Percentiles rank a stretch among this genome's conserved stretches.
These are phyloP conservation scores for Ciona savignyi DNA, from an alignment of 23 tunicate genomes.

Conservation along the genomic window DNA sequence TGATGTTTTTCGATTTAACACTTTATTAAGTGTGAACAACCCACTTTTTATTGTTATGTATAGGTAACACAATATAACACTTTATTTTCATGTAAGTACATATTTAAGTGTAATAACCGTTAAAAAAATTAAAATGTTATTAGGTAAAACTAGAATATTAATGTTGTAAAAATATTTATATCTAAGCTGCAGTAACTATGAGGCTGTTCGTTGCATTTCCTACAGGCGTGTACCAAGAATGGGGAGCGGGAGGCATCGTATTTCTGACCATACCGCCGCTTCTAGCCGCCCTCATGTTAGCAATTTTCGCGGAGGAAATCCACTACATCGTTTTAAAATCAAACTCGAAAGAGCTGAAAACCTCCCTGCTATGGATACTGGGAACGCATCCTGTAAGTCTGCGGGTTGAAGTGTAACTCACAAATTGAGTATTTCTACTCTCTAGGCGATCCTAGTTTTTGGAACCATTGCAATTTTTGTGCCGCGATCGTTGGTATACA, in stretches of 20 bases:
- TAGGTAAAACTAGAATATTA: no score
- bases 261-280: constrained; percentile 54
- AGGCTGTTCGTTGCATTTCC: no score
- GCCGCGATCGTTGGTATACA: constrained; percentile 70
- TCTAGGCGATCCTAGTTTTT: constrained; percentile 61
- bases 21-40: no score
- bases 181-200: no score
- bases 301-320: constrained; percentile 66
- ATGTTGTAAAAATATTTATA: no score
- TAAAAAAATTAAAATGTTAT: no score
- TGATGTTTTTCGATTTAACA: no score
- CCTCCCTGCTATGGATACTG: constrained; percentile 79
- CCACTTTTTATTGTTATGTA: no score
- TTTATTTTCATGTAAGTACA: no score
- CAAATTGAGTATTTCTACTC: no score
- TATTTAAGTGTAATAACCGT: no score
- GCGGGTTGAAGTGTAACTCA: background rate
- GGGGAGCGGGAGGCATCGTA: constrained; percentile 76
- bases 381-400: constrained; percentile 64
- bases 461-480: constrained; percentile 71
- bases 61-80: no score
- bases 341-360: constrained; percentile 70
- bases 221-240: constrained; percentile 45
- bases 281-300: constrained; percentile 31
- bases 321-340: constrained; percentile 62